A percentile compares a stretch with the other conserved stretches of the same genome.
Conservation (phyloP, 1,140 invertebrate genomes). For the Bombus confusus region DNA sequence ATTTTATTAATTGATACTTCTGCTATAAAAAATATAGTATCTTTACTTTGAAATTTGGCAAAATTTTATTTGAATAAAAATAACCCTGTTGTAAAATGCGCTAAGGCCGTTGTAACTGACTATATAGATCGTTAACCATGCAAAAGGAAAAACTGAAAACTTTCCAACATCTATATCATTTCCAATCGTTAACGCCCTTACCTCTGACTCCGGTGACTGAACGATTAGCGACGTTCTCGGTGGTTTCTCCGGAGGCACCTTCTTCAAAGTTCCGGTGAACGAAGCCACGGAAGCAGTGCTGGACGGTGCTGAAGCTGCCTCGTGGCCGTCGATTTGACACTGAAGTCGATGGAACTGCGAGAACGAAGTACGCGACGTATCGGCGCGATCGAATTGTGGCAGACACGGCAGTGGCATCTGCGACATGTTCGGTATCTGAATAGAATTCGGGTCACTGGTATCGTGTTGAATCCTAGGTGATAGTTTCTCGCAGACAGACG, state of each 20-base stretch:
- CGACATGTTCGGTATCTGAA: conserved; percentile 76
- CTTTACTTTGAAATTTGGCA: too few relatives aligned
- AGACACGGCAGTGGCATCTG: conserved; percentile 77
- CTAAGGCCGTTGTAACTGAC: too few relatives aligned
- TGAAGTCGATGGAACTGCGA: conserved; percentile 76
- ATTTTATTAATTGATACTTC: too few relatives aligned
- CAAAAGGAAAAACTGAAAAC: neutral
- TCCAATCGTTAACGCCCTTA: conserved; percentile 60
- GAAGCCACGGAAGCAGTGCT: conserved; percentile 46
- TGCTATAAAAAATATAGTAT: too few relatives aligned
- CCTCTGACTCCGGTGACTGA: conserved; percentile 80
- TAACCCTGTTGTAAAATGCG: neutral
- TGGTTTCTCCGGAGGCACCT: conserved; percentile 81
- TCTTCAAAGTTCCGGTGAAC: conserved; percentile 80
- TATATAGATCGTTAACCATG: neutral
- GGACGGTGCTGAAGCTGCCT: conserved; percentile 62
- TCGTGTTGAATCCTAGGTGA: conserved; percentile 76
- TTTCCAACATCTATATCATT: neutral
- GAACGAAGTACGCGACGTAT: conserved; percentile 69
- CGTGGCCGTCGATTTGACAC: conserved; percentile 71
- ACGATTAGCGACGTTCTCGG: conserved; percentile 80
- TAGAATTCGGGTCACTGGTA: conserved; percentile 70
- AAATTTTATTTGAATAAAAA: too few relatives aligned
- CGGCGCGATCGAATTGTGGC: conserved; percentile 76
- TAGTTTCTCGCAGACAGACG: conserved; percentile 73